Evolutionary conservation across 2,797 vertebrate genomes (phyloP).

Genomic region (Lithobates pipiens): DNA sequence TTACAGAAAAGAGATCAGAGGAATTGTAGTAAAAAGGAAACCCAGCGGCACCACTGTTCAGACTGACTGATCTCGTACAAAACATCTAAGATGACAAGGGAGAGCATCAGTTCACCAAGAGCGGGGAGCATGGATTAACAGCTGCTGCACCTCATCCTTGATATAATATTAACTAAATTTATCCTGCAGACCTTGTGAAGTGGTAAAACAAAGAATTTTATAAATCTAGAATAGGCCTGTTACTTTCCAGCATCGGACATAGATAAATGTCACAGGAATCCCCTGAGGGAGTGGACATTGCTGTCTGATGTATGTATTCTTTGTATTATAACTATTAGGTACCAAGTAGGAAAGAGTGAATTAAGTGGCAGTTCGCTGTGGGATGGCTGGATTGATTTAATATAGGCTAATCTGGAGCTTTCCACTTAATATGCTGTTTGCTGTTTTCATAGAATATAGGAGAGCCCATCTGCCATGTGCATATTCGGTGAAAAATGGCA

Average conservation of each 20-base stretch:
- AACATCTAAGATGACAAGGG: conserved; percentile 54
- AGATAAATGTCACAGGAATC: not conserved
- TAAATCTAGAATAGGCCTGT: not conserved
- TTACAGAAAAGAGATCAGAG: conserved; percentile 57
- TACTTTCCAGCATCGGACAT: not conserved
- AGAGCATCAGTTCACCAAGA: conserved; percentile 36
- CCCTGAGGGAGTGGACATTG: not conserved
- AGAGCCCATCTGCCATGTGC: too few relatives aligned
- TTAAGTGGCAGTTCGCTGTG: not conserved
- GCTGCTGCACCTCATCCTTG: conserved; percentile 32
- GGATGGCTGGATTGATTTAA: too few relatives aligned
- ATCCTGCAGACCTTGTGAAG: conserved; percentile 33
- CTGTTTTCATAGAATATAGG: too few relatives aligned
- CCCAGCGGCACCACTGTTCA: conserved; percentile 52
- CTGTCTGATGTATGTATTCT: not conserved
- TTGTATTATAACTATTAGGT: not conserved
- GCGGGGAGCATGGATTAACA: conserved; percentile 44
- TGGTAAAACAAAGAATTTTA: conserved; percentile 1
- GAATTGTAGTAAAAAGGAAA: conserved; percentile 55
- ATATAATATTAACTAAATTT: conserved; percentile 48
- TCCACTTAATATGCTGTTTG: too few relatives aligned
- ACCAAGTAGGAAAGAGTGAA: not conserved
- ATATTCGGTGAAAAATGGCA: too few relatives aligned
- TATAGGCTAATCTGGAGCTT: too few relatives aligned
- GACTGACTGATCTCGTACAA: conserved; percentile 60